These are phyloP conservation scores for Physocephala rufipes DNA, from an alignment of 2,888 invertebrate species.

Conservation along the genomic window DNA sequence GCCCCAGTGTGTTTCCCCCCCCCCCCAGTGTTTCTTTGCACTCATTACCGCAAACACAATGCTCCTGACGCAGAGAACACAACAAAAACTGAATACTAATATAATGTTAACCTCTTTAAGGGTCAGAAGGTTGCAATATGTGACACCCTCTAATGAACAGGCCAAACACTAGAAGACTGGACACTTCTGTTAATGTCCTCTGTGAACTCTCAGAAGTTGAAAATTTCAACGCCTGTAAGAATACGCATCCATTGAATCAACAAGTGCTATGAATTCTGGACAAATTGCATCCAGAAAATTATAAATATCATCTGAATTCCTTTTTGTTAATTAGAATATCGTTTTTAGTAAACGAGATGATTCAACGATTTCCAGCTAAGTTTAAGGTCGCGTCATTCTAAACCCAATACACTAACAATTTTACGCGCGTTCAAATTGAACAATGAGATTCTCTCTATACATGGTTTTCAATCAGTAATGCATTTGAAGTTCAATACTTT, in stretches of 20 bases:
- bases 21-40: background rate
- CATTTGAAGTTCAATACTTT: background rate
- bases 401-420: background rate
- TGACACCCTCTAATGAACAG: background rate
- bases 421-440: background rate
- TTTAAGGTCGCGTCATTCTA: conserved; percentile 15
- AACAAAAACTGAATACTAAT: background rate
- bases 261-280: background rate
- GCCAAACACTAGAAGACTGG: too few species aligned
- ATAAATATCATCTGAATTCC: conserved; percentile 5
- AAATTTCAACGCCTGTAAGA: background rate
- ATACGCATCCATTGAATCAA: background rate
- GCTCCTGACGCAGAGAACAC: background rate
- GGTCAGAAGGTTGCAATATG: conserved; percentile 4
- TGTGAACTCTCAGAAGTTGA: too few species aligned
- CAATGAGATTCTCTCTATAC: background rate
- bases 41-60: conserved; percentile 2
- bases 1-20: too few species aligned
- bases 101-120: background rate
- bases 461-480: conserved; percentile 4
- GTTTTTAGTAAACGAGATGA: background rate
- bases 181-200: too few species aligned
- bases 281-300: conserved; percentile 1
- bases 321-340: background rate
- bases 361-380: conserved; percentile 10